Evolutionary conservation across 2,888 invertebrate genomes (phyloP), one percentile per base, ranked within the genome.

Genomic region (Cheilosia variabilis): DNA sequence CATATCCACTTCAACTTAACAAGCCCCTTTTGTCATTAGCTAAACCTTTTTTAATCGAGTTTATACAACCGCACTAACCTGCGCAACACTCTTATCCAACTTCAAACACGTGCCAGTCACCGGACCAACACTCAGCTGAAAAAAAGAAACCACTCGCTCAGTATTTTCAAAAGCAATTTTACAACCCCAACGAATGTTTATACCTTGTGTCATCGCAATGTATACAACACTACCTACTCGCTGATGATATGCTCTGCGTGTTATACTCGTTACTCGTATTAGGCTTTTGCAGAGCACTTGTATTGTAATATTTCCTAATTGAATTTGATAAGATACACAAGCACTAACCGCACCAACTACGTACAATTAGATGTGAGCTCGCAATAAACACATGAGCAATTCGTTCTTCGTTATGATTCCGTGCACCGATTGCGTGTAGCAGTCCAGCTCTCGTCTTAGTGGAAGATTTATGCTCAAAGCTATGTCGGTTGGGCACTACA

Each of bases 251-350:
- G 34, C 37, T 24, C 52, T 65, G 37, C 62, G n/a, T n/a, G n/a
- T n/a, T n/a, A n/a, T n/a, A 22, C 41, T 31, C 19, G 57, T 17
- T 43, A 63, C 43, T 27, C 6, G 13, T 37, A 37, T 13, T 37
- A 68, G 50, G 50, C 55, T 63, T 75, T 45, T 78, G 53, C 10
- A 0, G 31, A 69, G 69, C 68, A 45, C 52, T 73, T 47, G 69
- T 79, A 65, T 69, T 45, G 7, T 45, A n/a, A 75, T 69, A 73
- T 69, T 83, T 83, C 63, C 83, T 79, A 75, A 84, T 84, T 84
- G 79, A 79, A 79, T 79, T 72, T 78, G 69, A 84, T 84, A 79
- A 84, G 73, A 79, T 79, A 60, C 43, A 66, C 37, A 73, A 63
- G 34, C 37, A 13, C 13, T 31, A 31, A 2, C 31, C 43, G 22